Evolutionary conservation across 2,797 vertebrate species (phyloP), one percentile per base, ranked within the genome.

Genomic region (Poeciliopsis turneri): DNA sequence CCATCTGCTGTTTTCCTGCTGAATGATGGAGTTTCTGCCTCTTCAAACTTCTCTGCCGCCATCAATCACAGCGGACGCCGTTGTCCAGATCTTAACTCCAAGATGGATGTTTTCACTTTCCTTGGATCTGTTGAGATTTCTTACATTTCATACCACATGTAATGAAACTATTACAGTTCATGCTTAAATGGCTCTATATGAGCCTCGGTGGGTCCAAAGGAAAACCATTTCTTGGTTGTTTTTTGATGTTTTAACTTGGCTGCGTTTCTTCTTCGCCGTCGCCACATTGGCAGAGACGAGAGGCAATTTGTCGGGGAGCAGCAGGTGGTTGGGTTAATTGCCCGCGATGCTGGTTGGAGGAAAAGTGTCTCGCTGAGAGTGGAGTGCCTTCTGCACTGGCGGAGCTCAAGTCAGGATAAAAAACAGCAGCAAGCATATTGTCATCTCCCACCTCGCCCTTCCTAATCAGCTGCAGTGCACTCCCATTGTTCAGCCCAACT

Each of bases 261-360:
- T 76, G 75, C 66, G 64, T 86, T 81, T 86, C 76, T 75, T 89
- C 82, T 82, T 86, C 85, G 53, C 71, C 16, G 61, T 53, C 74
- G 81, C 49, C 0, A 80, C 61, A 78, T 87, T 88, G 89, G 84
- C 89, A 82, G 18, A 30, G 80, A 81, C 16, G 74, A 84, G 82
- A 89, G 78, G 83, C 84, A 90, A 89, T 94, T 92, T 88, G 88
- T 88, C 79, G 86, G 81, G 12, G 80, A 84, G 93, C 92, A 89
- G 93, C 93, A 93, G 91, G 93, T 90, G 92, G 89, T 80, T 83
- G 89, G 90, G 90, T 93, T 94, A 93, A 94, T 94, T 93, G 91
- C 89, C 87, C 82, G 72, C 69, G 25, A 81, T 84, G 79, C 78
- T 72, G 84, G 82, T 85, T 80, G 87, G 85, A 86, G 87, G 87